Percentiles rank a stretch among this genome's conserved stretches.
These are phyloP conservation scores for Pocillopora verrucosa DNA, from an alignment of 64 coral and sea anemone species.

Conservation along the genomic window DNA sequence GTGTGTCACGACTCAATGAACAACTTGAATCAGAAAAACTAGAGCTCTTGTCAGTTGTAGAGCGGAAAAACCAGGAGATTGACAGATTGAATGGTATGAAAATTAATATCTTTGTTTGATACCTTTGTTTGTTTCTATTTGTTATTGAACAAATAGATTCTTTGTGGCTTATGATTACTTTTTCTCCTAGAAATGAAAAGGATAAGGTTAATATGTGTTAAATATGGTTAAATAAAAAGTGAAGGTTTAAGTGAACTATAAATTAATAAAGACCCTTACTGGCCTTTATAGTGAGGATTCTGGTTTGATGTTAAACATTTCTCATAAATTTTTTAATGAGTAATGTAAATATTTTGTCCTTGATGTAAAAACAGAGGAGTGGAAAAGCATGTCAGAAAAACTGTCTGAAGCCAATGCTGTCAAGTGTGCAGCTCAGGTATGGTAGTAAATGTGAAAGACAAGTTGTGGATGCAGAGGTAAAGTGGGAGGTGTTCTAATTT, in stretches of 20 bases:
- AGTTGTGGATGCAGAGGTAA: not conserved
- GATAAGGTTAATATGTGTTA: too few relatives aligned
- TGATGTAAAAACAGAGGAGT: constrained; percentile 57
- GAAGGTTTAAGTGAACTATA: too few relatives aligned
- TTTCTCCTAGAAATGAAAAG: too few relatives aligned
- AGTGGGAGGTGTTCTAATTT: too few relatives aligned
- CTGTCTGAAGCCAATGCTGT: constrained; percentile 67
- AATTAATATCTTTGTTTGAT: too few relatives aligned
- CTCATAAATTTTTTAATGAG: too few relatives aligned
- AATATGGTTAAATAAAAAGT: too few relatives aligned
- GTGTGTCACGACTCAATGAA: constrained; percentile 77
- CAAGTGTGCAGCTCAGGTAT: constrained; percentile 84
- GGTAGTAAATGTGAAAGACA: not conserved
- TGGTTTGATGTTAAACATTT: too few relatives aligned
- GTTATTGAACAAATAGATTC: not conserved
- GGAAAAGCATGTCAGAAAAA: constrained; percentile 93
- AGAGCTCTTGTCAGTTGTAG: constrained; percentile 67
- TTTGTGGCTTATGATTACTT: not conserved
- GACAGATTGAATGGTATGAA: constrained; percentile 92
- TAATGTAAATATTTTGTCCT: not conserved
- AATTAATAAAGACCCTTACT: too few relatives aligned
- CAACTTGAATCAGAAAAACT: constrained; percentile 92
- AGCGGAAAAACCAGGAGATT: constrained; percentile 97
- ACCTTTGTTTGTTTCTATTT: not conserved
- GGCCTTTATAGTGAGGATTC: too few relatives aligned